Base-by-base conservation (phyloP, 2,797 vertebrate genomes). In the Notolabrus celidotus region DNA sequence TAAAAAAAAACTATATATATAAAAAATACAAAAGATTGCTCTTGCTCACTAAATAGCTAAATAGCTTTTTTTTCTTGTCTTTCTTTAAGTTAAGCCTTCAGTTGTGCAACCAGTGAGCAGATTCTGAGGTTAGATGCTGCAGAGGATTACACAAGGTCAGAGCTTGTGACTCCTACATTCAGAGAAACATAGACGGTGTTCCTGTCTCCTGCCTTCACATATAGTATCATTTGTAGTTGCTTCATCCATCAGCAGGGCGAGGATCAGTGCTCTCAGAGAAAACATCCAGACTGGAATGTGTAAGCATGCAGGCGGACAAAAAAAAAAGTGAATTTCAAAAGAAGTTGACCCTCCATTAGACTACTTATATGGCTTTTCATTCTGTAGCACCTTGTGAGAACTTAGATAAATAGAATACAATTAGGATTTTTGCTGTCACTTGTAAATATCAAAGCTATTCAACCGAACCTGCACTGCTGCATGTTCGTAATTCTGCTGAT, bases 41-140 rank as follows among this genome's bases (percentile, higher is more conserved):
- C 12, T 14, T 39, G 49, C 70, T 80, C 65, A 62, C 63, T 79
- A 85, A 88, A 79, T 52, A 74, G 53, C 71, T 83, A 74, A 74
- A 61, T 85, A 65, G 58, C 42, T 73, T 80, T 80, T 43, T 51
- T 67, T 31, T 74, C 54, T 73, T 69, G 58, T 82, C 43, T 79
- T 75, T 69, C 92, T 94, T 91, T 91, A 87, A 81, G 92, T 90
- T 89, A 83, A 87, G 54, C 59, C 64, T 65, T 76, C 11, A 14
- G 71, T 51, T 22, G 19, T 47, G 57, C 64, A 39, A 54, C 50
- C 16, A 25, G 60, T 47, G 66, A 55, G 74, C 34, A 50, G 58
- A 79, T 83, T 57, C 62, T 53, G 56, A 68, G 66, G 29, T 62
- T 74, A 80, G 80, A 76, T 80, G 73, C 79, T 71, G 60, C 55